Evolutionary conservation across 1,140 invertebrate species (phyloP).

Genomic region (Tribolium madens): DNA sequence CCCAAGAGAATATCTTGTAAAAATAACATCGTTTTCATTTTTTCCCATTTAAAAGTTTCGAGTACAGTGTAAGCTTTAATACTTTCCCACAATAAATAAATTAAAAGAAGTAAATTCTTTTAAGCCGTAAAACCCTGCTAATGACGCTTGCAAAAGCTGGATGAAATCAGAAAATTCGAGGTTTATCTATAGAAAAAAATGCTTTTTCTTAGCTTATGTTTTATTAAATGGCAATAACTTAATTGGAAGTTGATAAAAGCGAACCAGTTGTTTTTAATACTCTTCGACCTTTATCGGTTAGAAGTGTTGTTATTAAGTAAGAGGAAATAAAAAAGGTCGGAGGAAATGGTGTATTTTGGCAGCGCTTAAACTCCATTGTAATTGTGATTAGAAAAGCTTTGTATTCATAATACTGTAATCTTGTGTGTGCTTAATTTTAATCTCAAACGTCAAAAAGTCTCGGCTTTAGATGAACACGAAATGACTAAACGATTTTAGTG

Average conservation of each 20-base stretch:
- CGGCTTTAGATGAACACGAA: neutral
- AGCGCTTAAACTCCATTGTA: conserved; percentile 13
- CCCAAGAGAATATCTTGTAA: conserved; percentile 24
- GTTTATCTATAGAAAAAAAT: neutral
- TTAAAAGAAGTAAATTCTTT: conserved; percentile 21
- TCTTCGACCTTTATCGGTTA: neutral
- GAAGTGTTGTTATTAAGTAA: conserved; percentile 15
- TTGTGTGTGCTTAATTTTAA: conserved; percentile 36
- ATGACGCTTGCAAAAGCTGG: no score
- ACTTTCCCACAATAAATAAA: neutral
- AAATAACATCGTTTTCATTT: conserved; percentile 34
- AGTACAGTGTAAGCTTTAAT: neutral
- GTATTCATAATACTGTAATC: conserved; percentile 20
- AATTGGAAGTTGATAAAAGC: conserved; percentile 5
- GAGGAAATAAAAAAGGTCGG: neutral
- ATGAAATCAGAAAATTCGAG: conserved; percentile 18
- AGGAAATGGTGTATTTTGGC: conserved; percentile 18
- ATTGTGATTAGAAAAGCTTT: conserved; percentile 10
- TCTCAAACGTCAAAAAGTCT: conserved; percentile 13
- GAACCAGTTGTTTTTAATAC: conserved; percentile 7
- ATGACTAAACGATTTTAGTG: conserved; percentile 12
- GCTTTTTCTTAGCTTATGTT: neutral
- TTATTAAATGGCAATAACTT: conserved; percentile 3
- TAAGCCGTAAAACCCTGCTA: neutral
- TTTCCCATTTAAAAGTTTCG: conserved; percentile 14